phyloP scores from a whole-genome alignment of 2,113 vertebrate species.

The Perognathus longimembris region DNA sequence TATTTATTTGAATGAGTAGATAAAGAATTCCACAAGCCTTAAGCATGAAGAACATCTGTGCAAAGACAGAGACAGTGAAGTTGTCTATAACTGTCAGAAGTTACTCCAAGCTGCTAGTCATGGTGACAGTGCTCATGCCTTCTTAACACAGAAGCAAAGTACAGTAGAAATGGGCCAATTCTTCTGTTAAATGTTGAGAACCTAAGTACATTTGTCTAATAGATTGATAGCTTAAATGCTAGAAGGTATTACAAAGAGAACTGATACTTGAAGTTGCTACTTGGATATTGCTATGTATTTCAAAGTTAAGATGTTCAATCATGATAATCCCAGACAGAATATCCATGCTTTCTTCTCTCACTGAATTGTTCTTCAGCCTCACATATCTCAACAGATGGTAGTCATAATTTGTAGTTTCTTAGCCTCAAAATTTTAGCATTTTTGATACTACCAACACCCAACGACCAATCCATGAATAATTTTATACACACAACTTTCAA shows the following conservation, averaged over 20 bases:
- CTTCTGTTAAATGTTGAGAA: background rate
- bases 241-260: slow-evolving; percentile 1
- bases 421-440: background rate
- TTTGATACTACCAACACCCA: background rate
- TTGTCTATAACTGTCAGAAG: background rate
- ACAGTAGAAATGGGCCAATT: background rate
- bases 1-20: background rate
- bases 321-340: background rate
- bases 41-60: background rate
- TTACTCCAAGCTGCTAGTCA: background rate
- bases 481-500: background rate
- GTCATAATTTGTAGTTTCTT: background rate
- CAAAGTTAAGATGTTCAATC: background rate
- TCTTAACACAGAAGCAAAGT: slow-evolving; percentile 3
- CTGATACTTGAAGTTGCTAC: background rate
- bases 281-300: background rate
- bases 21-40: background rate
- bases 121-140: background rate
- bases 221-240: background rate
- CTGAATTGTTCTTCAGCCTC: background rate
- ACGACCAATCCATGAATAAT: background rate
- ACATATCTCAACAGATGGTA: background rate
- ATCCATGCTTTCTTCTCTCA: background rate
- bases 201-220: background rate
- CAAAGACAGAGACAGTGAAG: background rate